Base-by-base conservation (phyloP, 2,113 vertebrate species). In the Hylia prasina region DNA sequence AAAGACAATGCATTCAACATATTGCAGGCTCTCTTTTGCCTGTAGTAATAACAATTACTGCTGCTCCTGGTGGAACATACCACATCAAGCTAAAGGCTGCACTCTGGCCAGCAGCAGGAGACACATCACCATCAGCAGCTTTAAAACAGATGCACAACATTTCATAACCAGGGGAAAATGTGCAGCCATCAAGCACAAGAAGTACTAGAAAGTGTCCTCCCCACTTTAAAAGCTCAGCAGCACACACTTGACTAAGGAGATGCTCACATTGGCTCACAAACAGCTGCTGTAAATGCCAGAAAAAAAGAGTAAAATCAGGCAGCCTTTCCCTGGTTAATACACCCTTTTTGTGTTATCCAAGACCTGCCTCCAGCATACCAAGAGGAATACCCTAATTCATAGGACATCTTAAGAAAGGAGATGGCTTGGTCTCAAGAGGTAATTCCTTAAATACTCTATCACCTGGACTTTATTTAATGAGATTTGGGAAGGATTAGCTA, bases 111-210 rank as follows among this genome's bases (percentile, higher is more conserved):
- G 92, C 84, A 95, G 70, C 94, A 91, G 78, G 61, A 95, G 87
- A 94, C 82, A 87, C 61, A 88, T 85, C 44, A 53, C 90, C 80
- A 47, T 42, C 6, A 69, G 90, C 88, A 93, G 96, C 95, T 96
- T 96, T 90, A 95, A 93, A 97, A 92, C 90, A 96, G 94, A 92
- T 80, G 94, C 95, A 86, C 88, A 64, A 8, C 48, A 24, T 88
- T 85, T 90, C 88, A 76, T 42, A 95, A 93, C 63, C 66, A 53
- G 75, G n/a, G 82, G 88, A 95, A 93, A 93, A 93, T 82, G 79
- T 85, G 63, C 88, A 82, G 88, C 58, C 53, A 42, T 45, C 92
- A 68, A 88, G 92, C 82, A 93, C 92, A 91, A 93, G 37, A 8
- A 93, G 88, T 92, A 76, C 88, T 40, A 64, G 45, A 76, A 78